Evolutionary conservation across 2,797 vertebrate genomes (phyloP), one percentile per base, ranked within the genome.

Genomic region (Staurois parvus): DNA sequence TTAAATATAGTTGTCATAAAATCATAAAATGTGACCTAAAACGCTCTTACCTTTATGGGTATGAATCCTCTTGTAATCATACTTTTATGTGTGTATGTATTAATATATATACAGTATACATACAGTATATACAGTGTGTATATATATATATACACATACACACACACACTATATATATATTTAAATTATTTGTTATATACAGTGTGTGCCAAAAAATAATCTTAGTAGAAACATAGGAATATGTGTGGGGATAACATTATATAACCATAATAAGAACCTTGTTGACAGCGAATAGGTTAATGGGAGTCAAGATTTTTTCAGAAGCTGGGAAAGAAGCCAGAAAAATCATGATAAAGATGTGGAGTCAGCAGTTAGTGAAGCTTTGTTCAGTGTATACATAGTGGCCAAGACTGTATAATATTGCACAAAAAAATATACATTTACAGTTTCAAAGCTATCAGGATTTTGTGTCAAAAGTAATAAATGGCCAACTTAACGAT

Each of bases 241-340:
- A 72, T 70, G 67, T 69, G 24, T 37, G 37, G 29, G 11, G 1
- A 48, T 32, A 24, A 30, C 68, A 45, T 84, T 64, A 42, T 64
- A 42, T 72, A 70, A 40, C 32, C 26, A 78, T 77, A 72, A 84
- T 72, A 78, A 13, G 32, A 29, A 72, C 59, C 42, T 84, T 84
- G 66, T 62, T 78, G 56, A 77, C 69, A 62, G 75, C 48, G 28
- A 62, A 72, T 78, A 84, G 75, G 67, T 84, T 78, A 77, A 84
- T 78, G 52, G 28, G 34, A 70, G 68, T 84, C 76, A 77, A 42
- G 67, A 78, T 76, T 56, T 78, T 52, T 84, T 45, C 67, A 72
- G 19, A 40, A 84, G 28, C 75, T 69, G 75, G 83, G 83, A 77
- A 84, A 17, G 9, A 84, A 40, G 75, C 83, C 83, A 84, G 34